Evolutionary conservation across 2,113 vertebrate genomes (phyloP), one percentile per base, ranked within the genome.

Genomic region (Phalacrocorax carbo): DNA sequence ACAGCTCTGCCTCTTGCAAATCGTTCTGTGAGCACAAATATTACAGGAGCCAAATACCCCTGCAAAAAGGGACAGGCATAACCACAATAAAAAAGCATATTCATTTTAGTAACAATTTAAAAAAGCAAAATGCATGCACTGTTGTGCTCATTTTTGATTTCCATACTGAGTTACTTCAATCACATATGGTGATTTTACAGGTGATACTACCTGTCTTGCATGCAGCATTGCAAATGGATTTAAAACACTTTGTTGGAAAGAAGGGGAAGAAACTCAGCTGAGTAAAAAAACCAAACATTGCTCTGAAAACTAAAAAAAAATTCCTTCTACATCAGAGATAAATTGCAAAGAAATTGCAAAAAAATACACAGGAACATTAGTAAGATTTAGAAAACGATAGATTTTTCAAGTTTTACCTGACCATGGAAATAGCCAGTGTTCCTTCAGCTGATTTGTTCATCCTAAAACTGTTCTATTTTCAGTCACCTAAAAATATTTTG

Each of bases 401-500:
- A 86, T 54, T 82, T 88, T 88, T 70, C 5, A 13, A 36, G 4
- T 48, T 78, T 55, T 60, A 71, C 69, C 62, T 79, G 87, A 54
- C 55, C 13, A 22, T 62, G 40, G 36, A 62, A 86, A 48, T 38
- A 60, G 51, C 16, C 14, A 77, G 34, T 25, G 17, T 44, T 86
- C 20, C 29, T 93, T 94, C 48, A 72, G 46, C 55, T 88, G 64
- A 83, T 75, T 90, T 5, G 2, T 72, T 95, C 79, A 79, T 29
- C 42, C 36, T 44, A 83, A 94, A 96, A 73, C 26, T 64, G 19
- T 69, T 94, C 72, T 92, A 38, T 70, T 61, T 86, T 82, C 32
- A 84, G 57, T 29, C 92, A 66, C 44, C 79, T 95, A 94, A 95
- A 94, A 94, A 95, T 94, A 91, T 95, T 72, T 83, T 65, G 0